Evolutionary conservation across 2,888 invertebrate genomes (phyloP).

Genomic region (Diplolepis rosae): DNA sequence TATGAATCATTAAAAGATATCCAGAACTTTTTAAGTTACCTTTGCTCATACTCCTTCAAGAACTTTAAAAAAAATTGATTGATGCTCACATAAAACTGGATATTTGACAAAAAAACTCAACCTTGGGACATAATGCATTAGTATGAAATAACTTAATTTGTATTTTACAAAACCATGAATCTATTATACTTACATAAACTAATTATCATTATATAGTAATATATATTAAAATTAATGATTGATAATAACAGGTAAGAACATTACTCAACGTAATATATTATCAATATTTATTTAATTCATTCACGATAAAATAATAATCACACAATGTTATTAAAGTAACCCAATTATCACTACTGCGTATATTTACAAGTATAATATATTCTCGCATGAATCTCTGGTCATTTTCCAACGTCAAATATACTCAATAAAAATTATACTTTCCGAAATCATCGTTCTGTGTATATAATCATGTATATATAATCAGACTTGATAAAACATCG

Average conservation of each 20-base stretch:
- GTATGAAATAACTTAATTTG: too few species aligned
- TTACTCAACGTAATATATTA: conserved; percentile 55
- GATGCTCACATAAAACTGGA: background rate
- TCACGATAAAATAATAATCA: conserved; percentile 70
- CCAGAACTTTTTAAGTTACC: too few species aligned
- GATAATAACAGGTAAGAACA: background rate
- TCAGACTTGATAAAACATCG: background rate
- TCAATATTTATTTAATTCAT: conserved; percentile 69
- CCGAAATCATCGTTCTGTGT: background rate
- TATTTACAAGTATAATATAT: conserved; percentile 61
- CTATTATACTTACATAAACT: too few species aligned
- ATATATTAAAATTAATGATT: background rate
- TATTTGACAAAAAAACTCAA: background rate
- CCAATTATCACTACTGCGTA: conserved; percentile 64
- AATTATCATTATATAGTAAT: too few species aligned
- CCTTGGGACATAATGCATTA: too few species aligned
- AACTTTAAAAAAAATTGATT: too few species aligned
- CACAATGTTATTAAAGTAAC: conserved; percentile 69
- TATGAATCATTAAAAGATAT: too few species aligned
- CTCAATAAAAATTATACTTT: background rate
- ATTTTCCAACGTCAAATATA: conserved; percentile 42
- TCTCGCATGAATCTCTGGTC: conserved; percentile 44
- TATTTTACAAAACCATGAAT: too few species aligned
- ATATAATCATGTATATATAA: background rate
- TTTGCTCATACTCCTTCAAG: too few species aligned